These are phyloP conservation scores for Ophion slaviceki DNA, from an alignment of 2,888 invertebrate genomes.

Conservation along the genomic window DNA sequence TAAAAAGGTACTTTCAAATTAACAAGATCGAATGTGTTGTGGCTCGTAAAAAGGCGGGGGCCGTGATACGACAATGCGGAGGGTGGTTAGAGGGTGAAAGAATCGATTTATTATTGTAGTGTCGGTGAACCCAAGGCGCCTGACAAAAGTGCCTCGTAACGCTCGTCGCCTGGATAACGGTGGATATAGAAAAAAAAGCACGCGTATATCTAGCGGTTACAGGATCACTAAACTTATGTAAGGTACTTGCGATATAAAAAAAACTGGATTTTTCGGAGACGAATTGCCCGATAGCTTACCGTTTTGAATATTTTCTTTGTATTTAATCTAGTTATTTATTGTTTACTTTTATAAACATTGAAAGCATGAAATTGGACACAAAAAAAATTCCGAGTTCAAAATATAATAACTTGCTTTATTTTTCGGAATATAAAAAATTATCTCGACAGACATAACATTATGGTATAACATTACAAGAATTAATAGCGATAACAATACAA, in stretches of 20 bases:
- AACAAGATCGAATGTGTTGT: slow-evolving; percentile 46
- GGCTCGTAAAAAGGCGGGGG: slow-evolving; percentile 35
- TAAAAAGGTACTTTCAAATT: neutral
- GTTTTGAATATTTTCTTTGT: neutral
- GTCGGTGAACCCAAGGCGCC: slow-evolving; percentile 67
- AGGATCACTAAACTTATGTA: slow-evolving; percentile 15
- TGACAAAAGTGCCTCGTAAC: slow-evolving; percentile 50
- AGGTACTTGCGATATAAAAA: neutral
- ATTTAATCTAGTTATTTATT: neutral
- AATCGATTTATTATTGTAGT: slow-evolving; percentile 69
- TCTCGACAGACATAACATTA: too few species aligned
- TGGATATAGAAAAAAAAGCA: slow-evolving; percentile 25
- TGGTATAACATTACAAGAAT: too few species aligned
- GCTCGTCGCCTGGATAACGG: slow-evolving; percentile 45
- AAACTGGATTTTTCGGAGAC: neutral
- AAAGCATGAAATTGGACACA: too few species aligned
- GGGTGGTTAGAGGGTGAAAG: slow-evolving; percentile 36
- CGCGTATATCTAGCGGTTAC: slow-evolving; percentile 5
- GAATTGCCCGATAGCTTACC: neutral
- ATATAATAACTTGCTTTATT: too few species aligned
- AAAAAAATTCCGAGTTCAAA: too few species aligned
- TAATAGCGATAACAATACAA: too few species aligned
- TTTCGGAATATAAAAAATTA: too few species aligned
- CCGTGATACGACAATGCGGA: slow-evolving; percentile 28
- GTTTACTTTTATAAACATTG: too few species aligned